Base-by-base conservation (phyloP, 2,888 invertebrate genomes). In the Lycophotia porphyrea region DNA sequence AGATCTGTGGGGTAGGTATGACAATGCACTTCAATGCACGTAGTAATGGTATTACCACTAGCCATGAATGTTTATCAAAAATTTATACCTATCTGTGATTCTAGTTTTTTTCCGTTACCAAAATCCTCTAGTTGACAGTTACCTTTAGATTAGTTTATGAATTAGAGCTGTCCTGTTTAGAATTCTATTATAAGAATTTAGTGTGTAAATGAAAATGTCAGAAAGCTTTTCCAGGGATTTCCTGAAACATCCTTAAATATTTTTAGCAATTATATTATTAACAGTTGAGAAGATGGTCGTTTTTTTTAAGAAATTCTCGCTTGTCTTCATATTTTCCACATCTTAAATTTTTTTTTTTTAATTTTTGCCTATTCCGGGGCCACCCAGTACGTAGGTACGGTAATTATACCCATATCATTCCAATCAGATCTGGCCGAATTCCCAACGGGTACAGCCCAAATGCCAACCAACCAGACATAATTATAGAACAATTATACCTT, bases 351-450 rank as follows among this genome's bases (percentile, higher is more conserved):
- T 1, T n/a, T 63, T 63, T 63, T n/a, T 0, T 0, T 34, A 24
- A 36, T n/a, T 18, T 39, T 24, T 1, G 15, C 3, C 36, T 18
- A 3, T 42, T 42, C 8, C 15, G 4, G 1, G 9, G 9, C 8
- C 63, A 63, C 39, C 39, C 13, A 15, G 15, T 39, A 39, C 15
- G 9, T 18, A 39, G 8, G 18, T 58, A 24, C 47, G 5, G 15
- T 36, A 60, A 47, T 15, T 58, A 15, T 8, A 27, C 21, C 55
- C 61, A 34, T 78, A 83, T 78, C 79, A 55, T 72, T 58, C 15
- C 68, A 72, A 81, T 81, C 84, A 78, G 79, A 81, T 83, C 52
- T 78, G 72, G 55, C 84, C 64, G 58, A 72, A 67, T 72, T 72
- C 47, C 72, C 67, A 78, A 68, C 63, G 65, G 34, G 71, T 58